Conservation (phyloP, 2,797 vertebrate genomes). For the Lepus oiostolus region DNA sequence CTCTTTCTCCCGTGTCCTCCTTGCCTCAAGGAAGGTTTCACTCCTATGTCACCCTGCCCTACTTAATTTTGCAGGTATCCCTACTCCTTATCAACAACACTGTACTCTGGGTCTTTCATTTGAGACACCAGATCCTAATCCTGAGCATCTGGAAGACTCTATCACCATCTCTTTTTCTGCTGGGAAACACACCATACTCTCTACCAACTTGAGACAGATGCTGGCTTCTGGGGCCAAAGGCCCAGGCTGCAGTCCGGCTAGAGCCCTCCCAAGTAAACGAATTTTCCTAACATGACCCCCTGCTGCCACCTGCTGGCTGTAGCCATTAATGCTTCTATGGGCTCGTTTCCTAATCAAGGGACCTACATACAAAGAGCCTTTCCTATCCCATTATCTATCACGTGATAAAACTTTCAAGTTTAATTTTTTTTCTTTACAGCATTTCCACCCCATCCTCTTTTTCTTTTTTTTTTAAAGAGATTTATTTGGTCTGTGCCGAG, state of each 20-base stretch:
- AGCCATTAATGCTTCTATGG: not conserved
- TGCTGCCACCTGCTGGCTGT: constrained; percentile 79
- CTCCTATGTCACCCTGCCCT: not conserved
- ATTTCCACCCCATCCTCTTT: not conserved
- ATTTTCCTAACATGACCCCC: not conserved
- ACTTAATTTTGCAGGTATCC: not conserved
- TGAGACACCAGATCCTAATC: constrained; percentile 24
- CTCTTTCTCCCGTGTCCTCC: not conserved
- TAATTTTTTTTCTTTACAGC: not conserved
- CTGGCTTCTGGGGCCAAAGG: constrained; percentile 11
- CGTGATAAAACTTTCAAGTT: constrained; percentile 32
- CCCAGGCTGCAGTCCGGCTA: not conserved
- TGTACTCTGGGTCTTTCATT: not conserved
- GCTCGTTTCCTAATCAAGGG: not conserved
- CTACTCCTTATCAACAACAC: not conserved
- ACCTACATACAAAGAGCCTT: not conserved
- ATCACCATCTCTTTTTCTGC: not conserved
- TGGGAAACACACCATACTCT: not conserved
- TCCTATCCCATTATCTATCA: not conserved
- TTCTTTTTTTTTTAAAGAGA: not conserved
- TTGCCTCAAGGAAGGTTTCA: not conserved
- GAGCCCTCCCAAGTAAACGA: not conserved
- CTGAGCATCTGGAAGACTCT: constrained; percentile 57
- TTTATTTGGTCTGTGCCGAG: no score
- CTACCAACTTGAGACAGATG: not conserved